These are phyloP conservation scores for Urocynchramus pylzowi DNA, from an alignment of 2,113 vertebrate species.

Conservation along the genomic window DNA sequence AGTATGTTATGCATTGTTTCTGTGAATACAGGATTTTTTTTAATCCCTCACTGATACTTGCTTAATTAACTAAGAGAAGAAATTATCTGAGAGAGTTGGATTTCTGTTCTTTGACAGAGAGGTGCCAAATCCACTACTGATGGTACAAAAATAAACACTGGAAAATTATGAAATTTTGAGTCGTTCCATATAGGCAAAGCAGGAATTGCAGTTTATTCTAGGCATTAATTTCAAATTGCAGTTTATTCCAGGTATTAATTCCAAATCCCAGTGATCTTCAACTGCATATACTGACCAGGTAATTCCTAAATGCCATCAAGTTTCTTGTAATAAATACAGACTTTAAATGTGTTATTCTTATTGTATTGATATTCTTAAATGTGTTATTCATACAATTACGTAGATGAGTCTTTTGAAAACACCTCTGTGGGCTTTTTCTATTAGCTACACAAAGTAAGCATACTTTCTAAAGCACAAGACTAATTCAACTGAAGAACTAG, in stretches of 20 bases:
- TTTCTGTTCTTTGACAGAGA: constrained; percentile 36
- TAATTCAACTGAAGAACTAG: not conserved
- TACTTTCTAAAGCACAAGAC: not conserved
- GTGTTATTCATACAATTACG: not conserved
- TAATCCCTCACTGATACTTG: constrained; percentile 34
- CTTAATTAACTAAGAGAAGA: constrained; percentile 56
- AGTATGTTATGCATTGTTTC: constrained; percentile 23
- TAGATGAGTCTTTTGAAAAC: not conserved
- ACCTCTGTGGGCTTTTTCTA: not conserved
- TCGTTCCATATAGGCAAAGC: not conserved
- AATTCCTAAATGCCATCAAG: not conserved
- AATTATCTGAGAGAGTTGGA: constrained; percentile 22
- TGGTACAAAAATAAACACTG: constrained; percentile 15
- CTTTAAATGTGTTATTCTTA: not conserved
- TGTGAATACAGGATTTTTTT: constrained; percentile 32
- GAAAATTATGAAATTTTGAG: constrained; percentile 23
- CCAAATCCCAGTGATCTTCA: not conserved
- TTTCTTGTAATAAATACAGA: not conserved
- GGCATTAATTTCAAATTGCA: not conserved
- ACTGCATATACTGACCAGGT: not conserved
- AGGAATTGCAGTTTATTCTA: not conserved
- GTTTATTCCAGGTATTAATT: not conserved
- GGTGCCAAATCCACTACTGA: constrained; percentile 19
- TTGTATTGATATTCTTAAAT: not conserved
- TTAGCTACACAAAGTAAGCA: not conserved